These are phyloP conservation scores for Megaceryle alcyon DNA, from an alignment of 2,797 vertebrate genomes.

Conservation along the genomic window DNA sequence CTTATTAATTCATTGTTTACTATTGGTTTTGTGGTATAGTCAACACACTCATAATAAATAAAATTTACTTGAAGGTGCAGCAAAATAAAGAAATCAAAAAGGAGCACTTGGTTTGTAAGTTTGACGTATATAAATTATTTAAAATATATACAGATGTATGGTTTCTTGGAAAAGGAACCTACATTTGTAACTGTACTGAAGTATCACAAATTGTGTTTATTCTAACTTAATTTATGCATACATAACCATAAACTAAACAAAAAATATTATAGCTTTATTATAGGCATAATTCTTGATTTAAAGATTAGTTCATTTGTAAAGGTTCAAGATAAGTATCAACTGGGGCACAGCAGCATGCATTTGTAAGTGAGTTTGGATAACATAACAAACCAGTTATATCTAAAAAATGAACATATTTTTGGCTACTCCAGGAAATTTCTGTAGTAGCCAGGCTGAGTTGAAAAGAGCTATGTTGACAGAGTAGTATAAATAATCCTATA, in stretches of 20 bases:
- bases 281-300: background rate
- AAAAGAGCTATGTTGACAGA: slow-evolving; percentile 8
- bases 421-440: background rate
- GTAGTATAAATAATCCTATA: background rate
- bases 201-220: background rate
- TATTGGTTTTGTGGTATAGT: background rate
- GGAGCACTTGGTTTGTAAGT: background rate
- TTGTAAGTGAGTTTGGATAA: background rate
- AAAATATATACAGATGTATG: background rate
- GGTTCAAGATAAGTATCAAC: background rate
- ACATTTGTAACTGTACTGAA: slow-evolving; percentile 1
- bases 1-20: slow-evolving; percentile 41
- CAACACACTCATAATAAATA: slow-evolving; percentile 11
- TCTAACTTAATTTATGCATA: background rate
- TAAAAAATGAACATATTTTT: background rate
- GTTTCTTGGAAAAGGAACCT: background rate
- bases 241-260: slow-evolving; percentile 16
- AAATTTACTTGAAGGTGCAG: slow-evolving; percentile 25
- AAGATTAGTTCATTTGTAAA: background rate
- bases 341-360: background rate
- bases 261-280: background rate
- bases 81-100: slow-evolving; percentile 13
- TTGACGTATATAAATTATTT: background rate
- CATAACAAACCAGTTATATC: background rate
- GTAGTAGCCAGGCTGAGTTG: background rate